These are phyloP conservation scores for Notothenia rossii DNA, from an alignment of 2,113 vertebrate genomes.

Conservation along the genomic window DNA sequence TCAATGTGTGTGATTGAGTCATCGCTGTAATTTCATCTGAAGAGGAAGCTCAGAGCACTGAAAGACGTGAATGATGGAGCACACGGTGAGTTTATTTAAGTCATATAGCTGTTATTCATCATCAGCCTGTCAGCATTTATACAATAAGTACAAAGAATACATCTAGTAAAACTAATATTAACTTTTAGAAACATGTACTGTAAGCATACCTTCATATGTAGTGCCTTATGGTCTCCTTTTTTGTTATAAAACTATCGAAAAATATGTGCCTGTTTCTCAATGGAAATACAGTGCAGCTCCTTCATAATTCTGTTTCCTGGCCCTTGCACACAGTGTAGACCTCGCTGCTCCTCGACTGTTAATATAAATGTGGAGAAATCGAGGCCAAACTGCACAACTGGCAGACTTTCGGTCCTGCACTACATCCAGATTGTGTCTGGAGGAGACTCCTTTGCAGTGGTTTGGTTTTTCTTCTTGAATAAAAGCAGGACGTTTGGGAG, in stretches of 20 bases:
- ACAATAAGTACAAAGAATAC: conserved; percentile 31
- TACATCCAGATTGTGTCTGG: conserved; percentile 41
- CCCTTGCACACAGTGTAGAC: background rate
- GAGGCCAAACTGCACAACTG: conserved; percentile 40
- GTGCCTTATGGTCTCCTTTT: background rate
- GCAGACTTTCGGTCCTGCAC: conserved; percentile 35
- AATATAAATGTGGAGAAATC: conserved; percentile 20
- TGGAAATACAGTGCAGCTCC: conserved; percentile 35
- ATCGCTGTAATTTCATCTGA: conserved; percentile 2
- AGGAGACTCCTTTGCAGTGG: conserved; percentile 39
- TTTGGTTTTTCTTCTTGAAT: conserved; percentile 53
- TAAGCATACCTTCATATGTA: conserved; percentile 8
- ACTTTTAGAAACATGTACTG: conserved; percentile 29
- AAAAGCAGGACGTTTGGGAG: conserved; percentile 44
- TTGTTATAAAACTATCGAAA: conserved; percentile 37
- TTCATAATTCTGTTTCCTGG: conserved; percentile 50
- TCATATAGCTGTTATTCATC: conserved; percentile 24
- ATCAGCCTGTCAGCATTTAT: conserved; percentile 28
- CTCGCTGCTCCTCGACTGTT: conserved; percentile 23
- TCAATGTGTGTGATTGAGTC: conserved; percentile 42
- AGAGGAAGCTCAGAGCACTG: background rate
- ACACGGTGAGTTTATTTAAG: conserved; percentile 52
- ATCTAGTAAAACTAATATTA: conserved; percentile 43
- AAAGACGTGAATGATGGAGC: conserved; percentile 31
- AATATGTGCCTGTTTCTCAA: conserved; percentile 14